Base-by-base conservation (phyloP, 2,888 invertebrate species). In the Strigamia transsilvanica region DNA sequence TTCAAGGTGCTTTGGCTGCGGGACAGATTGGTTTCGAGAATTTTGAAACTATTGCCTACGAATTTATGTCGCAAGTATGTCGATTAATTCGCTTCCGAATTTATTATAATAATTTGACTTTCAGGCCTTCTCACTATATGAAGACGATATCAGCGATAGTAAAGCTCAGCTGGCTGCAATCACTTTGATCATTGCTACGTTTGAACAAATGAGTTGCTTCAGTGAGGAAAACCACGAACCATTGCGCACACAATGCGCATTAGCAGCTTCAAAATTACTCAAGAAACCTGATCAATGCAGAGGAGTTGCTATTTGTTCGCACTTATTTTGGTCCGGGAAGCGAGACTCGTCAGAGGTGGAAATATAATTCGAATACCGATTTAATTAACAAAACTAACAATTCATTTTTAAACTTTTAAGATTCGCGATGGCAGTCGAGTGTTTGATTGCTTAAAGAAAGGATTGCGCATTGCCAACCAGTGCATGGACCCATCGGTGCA, bases 221-320 rank as follows among this genome's bases (percentile, higher is more conserved):
- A 93, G 94, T 85, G 97, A 97, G 84, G 99, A 99, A 87, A 99
- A 98, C 88, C 97, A 97, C 0, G 97, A 98, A 86, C 98, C 99
- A 0, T 91, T 99, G 86, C 91, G 98, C 56, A 98, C 97, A 1
- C 97, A 98, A 87, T 98, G 98, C 88, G 98, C 97, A 0, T 90
- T 98, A 79, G 98, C 98, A 0, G 98, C 98, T 9, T 95, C 97
- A 84, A 98, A 98, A 87, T 90, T 99, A 85, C 90, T 99, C 38
- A 97, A 99, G 89, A 99, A 99, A 86, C 98, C 98, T 0, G 99
- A 99, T 89, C 99, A 99, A 88, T 98, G 98, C 86, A 91, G 98
- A 56, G 98, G 96, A 0, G 97, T 98, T 0, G 94, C 95, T 0
- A 92, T 94, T 0, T 97, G 97, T 87, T 95, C 99, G 0, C 97